Evolutionary conservation across 2,113 vertebrate genomes (phyloP).

Genomic region (Atlantisia rogersi): DNA sequence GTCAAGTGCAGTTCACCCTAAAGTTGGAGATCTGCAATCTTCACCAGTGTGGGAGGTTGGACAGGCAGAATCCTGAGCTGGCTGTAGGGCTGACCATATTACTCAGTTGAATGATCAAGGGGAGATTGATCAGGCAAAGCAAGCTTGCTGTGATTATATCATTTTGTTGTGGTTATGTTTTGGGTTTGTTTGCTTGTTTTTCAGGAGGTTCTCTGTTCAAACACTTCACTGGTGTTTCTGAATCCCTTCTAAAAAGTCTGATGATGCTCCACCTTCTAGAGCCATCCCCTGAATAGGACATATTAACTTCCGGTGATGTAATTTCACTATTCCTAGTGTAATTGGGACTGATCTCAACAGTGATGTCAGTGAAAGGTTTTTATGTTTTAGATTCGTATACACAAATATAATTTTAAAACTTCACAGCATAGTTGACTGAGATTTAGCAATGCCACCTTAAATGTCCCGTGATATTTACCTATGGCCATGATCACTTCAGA

Average conservation of each 20-base stretch:
- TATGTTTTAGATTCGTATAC: background rate
- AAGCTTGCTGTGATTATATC: background rate
- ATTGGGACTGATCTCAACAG: background rate
- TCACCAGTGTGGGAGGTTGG: background rate
- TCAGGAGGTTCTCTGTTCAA: accelerated
- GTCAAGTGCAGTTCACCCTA: background rate
- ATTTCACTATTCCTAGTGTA: background rate
- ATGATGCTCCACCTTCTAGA: background rate
- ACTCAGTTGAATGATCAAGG: background rate
- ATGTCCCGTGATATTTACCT: background rate
- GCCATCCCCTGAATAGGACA: background rate
- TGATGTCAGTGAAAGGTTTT: background rate
- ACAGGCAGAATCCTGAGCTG: background rate
- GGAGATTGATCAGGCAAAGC: background rate
- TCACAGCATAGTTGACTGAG: background rate
- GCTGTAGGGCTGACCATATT: background rate
- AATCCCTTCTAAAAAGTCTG: background rate
- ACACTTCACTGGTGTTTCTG: background rate
- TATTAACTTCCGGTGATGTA: background rate
- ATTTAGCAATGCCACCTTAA: background rate
- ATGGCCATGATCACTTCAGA: background rate
- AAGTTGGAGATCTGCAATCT: background rate
- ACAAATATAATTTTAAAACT: background rate
- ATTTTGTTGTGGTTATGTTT: background rate
- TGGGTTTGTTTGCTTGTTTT: too few species aligned